Evolutionary conservation across 2,113 vertebrate genomes (phyloP).

Genomic region (Pelusios castaneus): DNA sequence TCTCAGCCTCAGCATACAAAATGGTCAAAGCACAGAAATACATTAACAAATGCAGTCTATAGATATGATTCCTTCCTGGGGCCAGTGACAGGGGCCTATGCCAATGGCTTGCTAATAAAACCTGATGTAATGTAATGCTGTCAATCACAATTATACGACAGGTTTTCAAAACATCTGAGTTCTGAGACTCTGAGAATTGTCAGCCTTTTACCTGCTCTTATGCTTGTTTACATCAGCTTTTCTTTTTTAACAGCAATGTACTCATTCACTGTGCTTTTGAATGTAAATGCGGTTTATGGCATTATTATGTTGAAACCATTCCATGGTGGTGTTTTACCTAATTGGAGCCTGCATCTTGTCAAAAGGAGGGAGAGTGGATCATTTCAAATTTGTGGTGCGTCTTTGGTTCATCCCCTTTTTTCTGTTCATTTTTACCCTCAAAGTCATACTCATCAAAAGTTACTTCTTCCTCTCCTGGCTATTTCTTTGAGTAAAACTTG

Average conservation of each 20-base stretch:
- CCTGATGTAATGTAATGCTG: not conserved
- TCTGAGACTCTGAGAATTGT: not conserved
- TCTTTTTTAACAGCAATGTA: not conserved
- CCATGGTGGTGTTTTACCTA: slow-evolving; percentile 11
- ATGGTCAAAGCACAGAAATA: not conserved
- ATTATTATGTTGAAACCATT: not conserved
- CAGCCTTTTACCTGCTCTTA: not conserved
- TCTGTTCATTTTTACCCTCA: not conserved
- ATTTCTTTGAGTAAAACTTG: not conserved
- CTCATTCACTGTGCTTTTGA: slow-evolving; percentile 18
- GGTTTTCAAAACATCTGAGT: not conserved
- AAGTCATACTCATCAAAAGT: not conserved
- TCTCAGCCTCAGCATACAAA: not conserved
- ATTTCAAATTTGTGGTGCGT: not conserved
- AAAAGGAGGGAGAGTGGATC: not conserved
- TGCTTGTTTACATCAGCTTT: not conserved
- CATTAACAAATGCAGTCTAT: not conserved
- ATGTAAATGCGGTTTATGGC: not conserved
- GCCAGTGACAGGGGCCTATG: not conserved
- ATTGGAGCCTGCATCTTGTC: not conserved
- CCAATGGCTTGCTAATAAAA: slow-evolving; percentile 22
- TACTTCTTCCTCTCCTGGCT: not conserved
- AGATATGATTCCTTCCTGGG: not conserved
- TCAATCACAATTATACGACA: not conserved
- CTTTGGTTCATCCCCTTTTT: not conserved